These are phyloP conservation scores for Tethea ocularis DNA, from an alignment of 2,888 invertebrate species.

Conservation along the genomic window DNA sequence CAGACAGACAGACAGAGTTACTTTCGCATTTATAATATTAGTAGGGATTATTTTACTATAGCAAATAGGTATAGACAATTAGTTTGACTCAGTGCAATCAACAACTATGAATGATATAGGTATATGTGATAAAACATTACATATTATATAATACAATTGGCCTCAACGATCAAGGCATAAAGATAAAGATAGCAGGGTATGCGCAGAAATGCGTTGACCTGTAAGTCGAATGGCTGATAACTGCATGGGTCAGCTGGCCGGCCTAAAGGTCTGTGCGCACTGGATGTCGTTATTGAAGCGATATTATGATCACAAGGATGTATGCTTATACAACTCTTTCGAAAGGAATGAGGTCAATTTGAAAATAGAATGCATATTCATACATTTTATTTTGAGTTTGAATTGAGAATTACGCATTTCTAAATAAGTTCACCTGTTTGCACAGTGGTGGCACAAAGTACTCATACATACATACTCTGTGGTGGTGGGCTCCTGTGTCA, in stretches of 20 bases:
- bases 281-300: constrained; percentile 12
- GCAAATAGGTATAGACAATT: too few relatives aligned
- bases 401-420: too few relatives aligned
- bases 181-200: constrained; percentile 50
- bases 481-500: too few relatives aligned
- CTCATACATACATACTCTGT: too few relatives aligned
- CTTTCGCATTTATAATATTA: too few relatives aligned
- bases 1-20: too few relatives aligned
- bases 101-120: background rate
- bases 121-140: background rate
- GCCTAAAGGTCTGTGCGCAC: constrained; percentile 36
- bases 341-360: background rate
- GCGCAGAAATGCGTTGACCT: constrained; percentile 65
- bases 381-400: too few relatives aligned
- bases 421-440: too few relatives aligned
- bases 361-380: background rate
- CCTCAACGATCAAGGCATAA: constrained; percentile 53
- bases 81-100: background rate
- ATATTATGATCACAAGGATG: constrained; percentile 10
- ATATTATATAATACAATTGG: constrained; percentile 6
- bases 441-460: too few relatives aligned
- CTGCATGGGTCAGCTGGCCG: constrained; percentile 45
- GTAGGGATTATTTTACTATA: too few relatives aligned
- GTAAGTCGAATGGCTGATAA: constrained; percentile 50
- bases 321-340: background rate